phyloP scores from a whole-genome alignment of 64 coral and sea anemone genomes.

The Cladopsammia gracilis region DNA sequence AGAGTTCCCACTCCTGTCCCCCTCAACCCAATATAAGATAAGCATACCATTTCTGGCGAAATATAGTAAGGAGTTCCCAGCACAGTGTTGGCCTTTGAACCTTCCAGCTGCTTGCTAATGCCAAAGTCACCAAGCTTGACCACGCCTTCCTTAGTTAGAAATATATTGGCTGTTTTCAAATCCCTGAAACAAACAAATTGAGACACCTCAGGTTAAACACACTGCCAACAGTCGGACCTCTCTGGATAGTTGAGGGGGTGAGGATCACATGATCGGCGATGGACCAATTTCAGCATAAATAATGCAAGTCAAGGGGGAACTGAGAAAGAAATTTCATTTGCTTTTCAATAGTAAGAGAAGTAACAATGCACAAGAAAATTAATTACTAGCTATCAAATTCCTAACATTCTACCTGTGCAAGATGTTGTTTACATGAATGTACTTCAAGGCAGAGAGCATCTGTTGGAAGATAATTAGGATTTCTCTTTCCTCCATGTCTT shows the following conservation, averaged over 20 bases:
- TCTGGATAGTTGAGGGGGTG: no score
- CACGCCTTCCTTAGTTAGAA: constrained; percentile 92
- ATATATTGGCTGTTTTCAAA: constrained; percentile 99
- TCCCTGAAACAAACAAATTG: constrained; percentile 64
- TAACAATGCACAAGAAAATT: not conserved
- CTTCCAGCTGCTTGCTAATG: constrained; percentile 97
- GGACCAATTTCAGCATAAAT: no score
- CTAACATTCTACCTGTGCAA: constrained; percentile 80
- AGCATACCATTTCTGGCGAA: constrained; percentile 95
- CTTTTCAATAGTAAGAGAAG: no score
- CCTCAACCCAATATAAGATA: not conserved
- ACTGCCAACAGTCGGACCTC: no score
- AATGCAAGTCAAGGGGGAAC: no score
- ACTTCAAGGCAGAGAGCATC: constrained; percentile 93
- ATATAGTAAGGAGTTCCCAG: constrained; percentile 98
- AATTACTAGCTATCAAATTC: no score
- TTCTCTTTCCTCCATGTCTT: constrained; percentile 98
- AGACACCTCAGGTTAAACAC: not conserved
- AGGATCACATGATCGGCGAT: no score
- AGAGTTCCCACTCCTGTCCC: no score
- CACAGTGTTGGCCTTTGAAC: constrained; percentile 99
- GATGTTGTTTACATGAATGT: constrained; percentile 96
- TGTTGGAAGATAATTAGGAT: constrained; percentile 93
- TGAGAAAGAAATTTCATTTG: no score
- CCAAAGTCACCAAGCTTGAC: constrained; percentile 99